These are phyloP conservation scores for Aplodontia rufa DNA, from an alignment of 2,113 vertebrate genomes.

Conservation along the genomic window DNA sequence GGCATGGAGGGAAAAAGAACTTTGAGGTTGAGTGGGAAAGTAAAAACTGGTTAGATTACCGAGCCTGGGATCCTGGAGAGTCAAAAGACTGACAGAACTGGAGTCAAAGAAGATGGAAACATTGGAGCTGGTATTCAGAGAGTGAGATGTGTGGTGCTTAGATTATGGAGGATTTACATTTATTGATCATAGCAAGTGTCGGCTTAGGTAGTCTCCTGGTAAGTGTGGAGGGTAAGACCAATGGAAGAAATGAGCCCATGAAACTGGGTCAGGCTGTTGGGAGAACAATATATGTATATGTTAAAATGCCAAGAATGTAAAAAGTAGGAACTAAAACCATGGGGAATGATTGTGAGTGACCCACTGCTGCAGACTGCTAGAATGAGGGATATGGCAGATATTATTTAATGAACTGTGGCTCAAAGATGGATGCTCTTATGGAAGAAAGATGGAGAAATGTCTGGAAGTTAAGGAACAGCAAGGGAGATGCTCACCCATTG, in stretches of 20 bases:
- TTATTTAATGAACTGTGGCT: background rate
- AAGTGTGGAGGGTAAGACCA: background rate
- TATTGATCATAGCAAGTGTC: background rate
- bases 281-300: background rate
- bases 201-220: background rate
- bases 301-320: background rate
- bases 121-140: background rate
- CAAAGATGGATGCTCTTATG: background rate
- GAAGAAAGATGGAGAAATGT: background rate
- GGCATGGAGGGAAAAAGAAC: background rate
- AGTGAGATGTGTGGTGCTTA: background rate
- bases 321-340: background rate
- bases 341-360: background rate
- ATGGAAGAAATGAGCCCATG: background rate
- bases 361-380: background rate
- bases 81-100: background rate
- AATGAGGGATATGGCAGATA: background rate
- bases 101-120: background rate
- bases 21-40: background rate
- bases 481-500: background rate
- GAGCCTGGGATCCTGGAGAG: background rate
- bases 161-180: background rate
- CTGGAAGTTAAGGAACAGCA: background rate
- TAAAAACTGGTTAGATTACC: background rate
- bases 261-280: background rate